These are phyloP conservation scores for Nycticebus coucang DNA, from an alignment of 2,113 vertebrate genomes.

Conservation along the genomic window DNA sequence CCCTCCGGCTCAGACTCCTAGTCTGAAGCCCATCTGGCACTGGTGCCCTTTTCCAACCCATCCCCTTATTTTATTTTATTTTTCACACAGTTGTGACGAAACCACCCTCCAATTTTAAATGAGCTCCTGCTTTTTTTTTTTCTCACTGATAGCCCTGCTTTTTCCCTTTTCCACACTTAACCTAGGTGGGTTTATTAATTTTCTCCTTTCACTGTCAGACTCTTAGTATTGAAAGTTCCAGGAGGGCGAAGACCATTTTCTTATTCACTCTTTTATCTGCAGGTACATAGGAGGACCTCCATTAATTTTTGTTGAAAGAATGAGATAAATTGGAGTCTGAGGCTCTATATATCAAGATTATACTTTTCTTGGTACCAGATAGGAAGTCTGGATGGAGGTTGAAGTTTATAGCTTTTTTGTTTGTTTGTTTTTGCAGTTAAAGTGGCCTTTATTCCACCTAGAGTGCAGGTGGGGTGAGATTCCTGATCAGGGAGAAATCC, in stretches of 20 bases:
- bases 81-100: too few relatives aligned
- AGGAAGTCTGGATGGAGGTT: background rate
- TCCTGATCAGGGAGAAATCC: too few relatives aligned
- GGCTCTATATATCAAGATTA: background rate
- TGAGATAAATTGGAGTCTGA: background rate
- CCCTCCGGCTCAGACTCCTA: background rate
- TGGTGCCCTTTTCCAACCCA: background rate
- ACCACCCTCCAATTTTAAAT: background rate
- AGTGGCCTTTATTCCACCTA: too few relatives aligned
- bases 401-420: background rate
- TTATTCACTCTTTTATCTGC: background rate
- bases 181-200: background rate
- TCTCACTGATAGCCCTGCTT: background rate
- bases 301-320: conserved; percentile 7
- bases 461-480: too few relatives aligned
- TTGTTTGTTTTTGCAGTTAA: too few relatives aligned
- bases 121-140: background rate
- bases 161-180: background rate
- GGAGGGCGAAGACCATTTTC: background rate
- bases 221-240: background rate
- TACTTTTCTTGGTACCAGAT: background rate
- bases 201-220: background rate
- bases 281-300: background rate
- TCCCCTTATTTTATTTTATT: too few relatives aligned
- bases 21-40: background rate